Evolutionary conservation across 2,113 vertebrate species (phyloP).

Genomic region (Cephalopterus ornatus): DNA sequence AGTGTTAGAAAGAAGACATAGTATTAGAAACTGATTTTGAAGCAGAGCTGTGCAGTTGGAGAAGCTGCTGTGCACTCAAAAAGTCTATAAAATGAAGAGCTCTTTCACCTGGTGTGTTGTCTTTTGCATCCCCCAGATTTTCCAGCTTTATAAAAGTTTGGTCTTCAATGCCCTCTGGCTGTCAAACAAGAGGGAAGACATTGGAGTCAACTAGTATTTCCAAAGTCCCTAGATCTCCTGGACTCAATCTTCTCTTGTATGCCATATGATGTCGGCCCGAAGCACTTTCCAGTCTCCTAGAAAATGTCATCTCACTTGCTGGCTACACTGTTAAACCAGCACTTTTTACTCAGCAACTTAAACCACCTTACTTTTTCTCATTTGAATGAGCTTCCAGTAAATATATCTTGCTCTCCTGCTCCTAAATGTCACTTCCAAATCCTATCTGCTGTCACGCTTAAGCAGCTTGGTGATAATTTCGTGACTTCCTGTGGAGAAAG

Average conservation of each 20-base stretch:
- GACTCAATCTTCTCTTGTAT: background rate
- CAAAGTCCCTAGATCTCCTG: background rate
- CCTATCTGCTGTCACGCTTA: background rate
- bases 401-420: background rate
- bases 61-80: background rate
- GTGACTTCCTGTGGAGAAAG: background rate
- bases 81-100: background rate
- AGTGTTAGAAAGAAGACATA: background rate
- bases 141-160: background rate
- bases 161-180: background rate
- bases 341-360: background rate
- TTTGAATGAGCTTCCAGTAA: background rate
- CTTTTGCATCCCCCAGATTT: background rate
- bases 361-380: background rate
- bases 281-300: background rate
- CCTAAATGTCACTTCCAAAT: slow-evolving; percentile 6
- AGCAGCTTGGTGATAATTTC: slow-evolving; percentile 3
- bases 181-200: background rate
- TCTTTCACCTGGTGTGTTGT: background rate
- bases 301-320: background rate
- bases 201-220: background rate
- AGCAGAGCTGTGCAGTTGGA: background rate
- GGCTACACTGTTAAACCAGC: background rate
- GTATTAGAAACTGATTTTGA: background rate
- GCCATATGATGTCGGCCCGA: background rate